Conservation (phyloP, 1,140 invertebrate species). For the Gryon sp. region DNA sequence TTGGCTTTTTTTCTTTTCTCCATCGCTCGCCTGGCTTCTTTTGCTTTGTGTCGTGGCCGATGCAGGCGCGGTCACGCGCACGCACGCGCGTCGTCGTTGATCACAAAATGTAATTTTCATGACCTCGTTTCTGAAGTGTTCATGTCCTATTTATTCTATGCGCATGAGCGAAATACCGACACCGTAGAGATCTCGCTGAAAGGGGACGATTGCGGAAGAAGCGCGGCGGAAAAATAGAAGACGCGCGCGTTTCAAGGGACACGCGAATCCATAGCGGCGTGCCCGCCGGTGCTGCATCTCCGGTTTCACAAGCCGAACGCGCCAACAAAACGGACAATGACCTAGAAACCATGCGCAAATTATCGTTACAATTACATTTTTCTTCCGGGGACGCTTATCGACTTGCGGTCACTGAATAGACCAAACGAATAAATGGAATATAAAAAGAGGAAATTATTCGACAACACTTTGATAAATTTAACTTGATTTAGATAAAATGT, state of each 20-base stretch:
- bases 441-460: too few species aligned
- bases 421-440: too few species aligned
- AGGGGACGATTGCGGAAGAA: conserved; percentile 31
- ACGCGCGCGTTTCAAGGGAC: conserved; percentile 18
- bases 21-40: conserved; percentile 12
- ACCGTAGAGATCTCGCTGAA: conserved; percentile 16
- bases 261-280: conserved; percentile 2
- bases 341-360: conserved; percentile 26
- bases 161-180: conserved; percentile 69
- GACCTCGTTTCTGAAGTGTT: conserved; percentile 76
- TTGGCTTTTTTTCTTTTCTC: background rate
- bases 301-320: conserved; percentile 1
- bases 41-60: conserved; percentile 6
- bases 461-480: too few species aligned
- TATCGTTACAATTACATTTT: conserved; percentile 21
- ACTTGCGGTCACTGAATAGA: background rate
- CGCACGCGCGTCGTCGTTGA: conserved; percentile 68
- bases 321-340: conserved; percentile 21
- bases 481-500: too few species aligned
- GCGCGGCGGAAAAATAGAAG: conserved; percentile 32
- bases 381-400: conserved; percentile 20
- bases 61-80: conserved; percentile 34
- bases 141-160: conserved; percentile 73
- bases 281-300: conserved; percentile 4
- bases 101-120: conserved; percentile 79